Evolutionary conservation across 2,113 vertebrate genomes (phyloP).

Genomic region (rabbit (Oryctolagus cuniculus)): mOryCun1.1 NC_091434.1:27105501-27106000

Average conservation of each 20-base stretch:
- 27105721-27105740: conserved; percentile 32
- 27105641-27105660: conserved; percentile 25
- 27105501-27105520: neutral
- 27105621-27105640: neutral
- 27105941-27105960: neutral
- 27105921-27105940: neutral
- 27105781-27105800: neutral
- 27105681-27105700: neutral
- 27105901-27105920: neutral
- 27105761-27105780: neutral
- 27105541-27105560: neutral
- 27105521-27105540: conserved; percentile 12
- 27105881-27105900: neutral
- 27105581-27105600: neutral
- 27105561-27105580: neutral
- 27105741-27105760: neutral
- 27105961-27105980: neutral
- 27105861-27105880: neutral
- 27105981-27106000: neutral
- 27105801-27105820: neutral
- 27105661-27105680: neutral
- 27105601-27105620: neutral
- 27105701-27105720: neutral
- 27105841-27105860: neutral
- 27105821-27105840: neutral